Evolutionary conservation across 1,140 invertebrate genomes (phyloP).

Genomic region (Caerostris extrusa): DNA sequence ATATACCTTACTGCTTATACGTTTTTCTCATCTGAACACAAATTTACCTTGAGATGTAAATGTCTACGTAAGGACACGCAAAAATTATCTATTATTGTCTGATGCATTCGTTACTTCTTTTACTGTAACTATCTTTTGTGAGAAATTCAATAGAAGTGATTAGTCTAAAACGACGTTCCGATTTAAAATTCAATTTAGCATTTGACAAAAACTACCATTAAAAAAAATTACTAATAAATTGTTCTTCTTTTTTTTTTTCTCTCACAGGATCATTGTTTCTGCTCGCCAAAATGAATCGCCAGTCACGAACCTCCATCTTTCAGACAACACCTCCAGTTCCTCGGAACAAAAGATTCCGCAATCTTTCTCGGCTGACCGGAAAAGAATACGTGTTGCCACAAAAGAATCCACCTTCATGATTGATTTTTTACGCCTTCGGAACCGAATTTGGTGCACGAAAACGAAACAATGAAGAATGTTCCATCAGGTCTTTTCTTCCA

Average conservation of each 20-base stretch:
- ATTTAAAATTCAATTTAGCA: too few species aligned
- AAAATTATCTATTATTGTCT: too few species aligned
- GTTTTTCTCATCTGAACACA: too few species aligned
- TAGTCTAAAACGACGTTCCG: too few species aligned
- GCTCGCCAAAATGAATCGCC: not conserved
- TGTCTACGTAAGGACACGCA: too few species aligned
- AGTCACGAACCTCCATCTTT: not conserved
- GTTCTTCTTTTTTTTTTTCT: not conserved
- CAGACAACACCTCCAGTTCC: not conserved
- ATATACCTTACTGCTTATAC: too few species aligned
- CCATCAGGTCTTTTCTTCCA: not conserved
- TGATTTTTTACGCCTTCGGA: slow-evolving; percentile 11
- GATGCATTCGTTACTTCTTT: too few species aligned
- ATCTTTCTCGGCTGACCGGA: not conserved
- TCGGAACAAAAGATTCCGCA: not conserved
- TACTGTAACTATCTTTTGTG: too few species aligned
- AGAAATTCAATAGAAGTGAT: too few species aligned
- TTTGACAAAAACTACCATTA: too few species aligned
- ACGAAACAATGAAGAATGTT: slow-evolving; percentile 18
- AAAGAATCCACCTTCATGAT: slow-evolving; percentile 14
- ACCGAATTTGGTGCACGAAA: not conserved
- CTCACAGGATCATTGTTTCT: not conserved
- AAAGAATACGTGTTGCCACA: not conserved
- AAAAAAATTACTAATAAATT: too few species aligned
- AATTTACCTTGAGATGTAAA: too few species aligned